phyloP scores from a whole-genome alignment of 2,797 vertebrate genomes.

The Enteromius thamalakanensis region DNA sequence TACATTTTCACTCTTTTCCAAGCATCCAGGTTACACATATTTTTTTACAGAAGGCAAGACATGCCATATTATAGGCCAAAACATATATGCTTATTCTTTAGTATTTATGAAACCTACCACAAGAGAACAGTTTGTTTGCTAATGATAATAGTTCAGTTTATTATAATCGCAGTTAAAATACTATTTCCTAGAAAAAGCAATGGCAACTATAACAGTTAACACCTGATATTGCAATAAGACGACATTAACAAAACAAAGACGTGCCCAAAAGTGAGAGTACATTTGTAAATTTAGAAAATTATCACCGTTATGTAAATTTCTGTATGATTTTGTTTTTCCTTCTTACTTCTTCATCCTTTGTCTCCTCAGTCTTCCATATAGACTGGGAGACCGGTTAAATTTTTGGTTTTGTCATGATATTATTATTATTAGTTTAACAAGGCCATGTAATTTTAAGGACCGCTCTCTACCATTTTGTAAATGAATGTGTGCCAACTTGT shows the following conservation, averaged over 20 bases:
- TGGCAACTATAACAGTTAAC: not conserved
- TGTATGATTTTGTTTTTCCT: not conserved
- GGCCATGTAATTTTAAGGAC: conserved; percentile 68
- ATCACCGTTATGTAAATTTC: not conserved
- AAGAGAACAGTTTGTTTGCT: not conserved
- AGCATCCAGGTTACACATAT: not conserved
- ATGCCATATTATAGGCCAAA: not conserved
- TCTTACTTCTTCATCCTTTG: conserved; percentile 13
- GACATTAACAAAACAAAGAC: not conserved
- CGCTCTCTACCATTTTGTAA: conserved; percentile 82
- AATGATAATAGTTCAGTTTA: conserved; percentile 8
- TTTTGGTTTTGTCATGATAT: conserved; percentile 62
- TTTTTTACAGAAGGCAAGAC: not conserved
- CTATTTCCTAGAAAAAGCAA: conserved; percentile 12
- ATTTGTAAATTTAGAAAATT: conserved; percentile 10
- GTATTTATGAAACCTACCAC: conserved; percentile 1
- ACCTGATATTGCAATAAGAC: conserved; percentile 33
- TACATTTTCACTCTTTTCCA: not conserved
- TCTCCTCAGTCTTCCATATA: not conserved
- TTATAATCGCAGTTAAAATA: not conserved
- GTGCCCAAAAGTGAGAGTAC: not conserved
- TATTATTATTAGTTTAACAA: not conserved
- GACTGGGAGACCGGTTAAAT: conserved; percentile 58
- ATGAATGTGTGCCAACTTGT: conserved; percentile 84
- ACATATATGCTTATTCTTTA: conserved; percentile 7